phyloP scores from a whole-genome alignment of 2,888 invertebrate genomes.

The Lymantria dispar region DNA sequence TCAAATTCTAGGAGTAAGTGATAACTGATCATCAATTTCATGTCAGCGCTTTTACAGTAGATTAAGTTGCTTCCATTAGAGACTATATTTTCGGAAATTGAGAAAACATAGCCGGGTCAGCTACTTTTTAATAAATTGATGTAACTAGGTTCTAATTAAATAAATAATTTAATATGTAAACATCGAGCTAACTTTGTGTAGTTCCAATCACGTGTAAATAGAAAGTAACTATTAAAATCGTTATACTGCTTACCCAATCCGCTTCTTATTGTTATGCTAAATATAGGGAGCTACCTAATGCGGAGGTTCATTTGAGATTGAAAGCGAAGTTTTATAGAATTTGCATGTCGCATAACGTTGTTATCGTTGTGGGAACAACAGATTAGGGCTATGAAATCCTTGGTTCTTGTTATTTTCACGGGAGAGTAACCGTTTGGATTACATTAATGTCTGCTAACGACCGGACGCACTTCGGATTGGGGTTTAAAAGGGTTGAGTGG shows the following conservation, averaged over 20 bases:
- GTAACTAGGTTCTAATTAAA: too few species aligned
- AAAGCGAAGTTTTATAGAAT: conserved; percentile 21
- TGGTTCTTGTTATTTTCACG: conserved; percentile 75
- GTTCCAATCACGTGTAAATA: too few species aligned
- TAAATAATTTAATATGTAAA: too few species aligned
- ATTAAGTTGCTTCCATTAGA: too few species aligned
- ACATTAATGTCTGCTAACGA: conserved; percentile 82
- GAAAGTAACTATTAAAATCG: too few species aligned
- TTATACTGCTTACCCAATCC: neutral
- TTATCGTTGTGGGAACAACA: conserved; percentile 55
- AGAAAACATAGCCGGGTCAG: too few species aligned
- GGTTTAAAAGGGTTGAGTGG: conserved; percentile 82
- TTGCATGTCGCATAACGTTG: conserved; percentile 38
- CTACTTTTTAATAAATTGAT: too few species aligned
- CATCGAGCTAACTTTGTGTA: too few species aligned
- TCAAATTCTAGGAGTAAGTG: too few species aligned
- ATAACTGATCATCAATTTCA: too few species aligned
- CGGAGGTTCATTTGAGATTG: conserved; percentile 5
- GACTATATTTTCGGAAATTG: too few species aligned
- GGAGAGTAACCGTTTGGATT: conserved; percentile 71
- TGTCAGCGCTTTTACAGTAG: too few species aligned
- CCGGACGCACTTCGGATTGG: conserved; percentile 79
- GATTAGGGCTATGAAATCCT: conserved; percentile 56
- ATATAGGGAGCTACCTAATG: neutral
- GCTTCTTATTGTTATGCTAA: neutral